phyloP scores from a whole-genome alignment of 2,888 invertebrate genomes.

The Heteropelma amictum region DNA sequence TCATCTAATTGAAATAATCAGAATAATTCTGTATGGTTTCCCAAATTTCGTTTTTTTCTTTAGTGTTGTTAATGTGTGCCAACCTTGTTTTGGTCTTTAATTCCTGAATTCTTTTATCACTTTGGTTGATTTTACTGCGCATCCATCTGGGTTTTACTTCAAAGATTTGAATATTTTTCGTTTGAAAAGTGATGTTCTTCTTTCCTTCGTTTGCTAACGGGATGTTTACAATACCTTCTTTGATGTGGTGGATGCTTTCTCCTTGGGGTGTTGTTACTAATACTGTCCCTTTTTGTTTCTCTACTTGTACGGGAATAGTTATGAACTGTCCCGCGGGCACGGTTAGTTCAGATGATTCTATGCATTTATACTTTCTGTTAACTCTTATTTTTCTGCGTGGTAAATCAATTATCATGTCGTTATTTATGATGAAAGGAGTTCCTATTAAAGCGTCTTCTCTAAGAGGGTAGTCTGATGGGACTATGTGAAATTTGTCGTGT shows the following conservation, averaged over 20 bases:
- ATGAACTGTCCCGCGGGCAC: slow-evolving; percentile 32
- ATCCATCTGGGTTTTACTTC: slow-evolving; percentile 13
- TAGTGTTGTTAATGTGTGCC: slow-evolving; percentile 4
- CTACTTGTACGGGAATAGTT: slow-evolving; percentile 24
- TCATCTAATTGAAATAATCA: slow-evolving; percentile 34
- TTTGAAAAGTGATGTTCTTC: slow-evolving; percentile 25
- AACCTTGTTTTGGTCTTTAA: slow-evolving; percentile 6
- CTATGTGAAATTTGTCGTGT: slow-evolving; percentile 38
- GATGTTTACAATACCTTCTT: slow-evolving; percentile 28
- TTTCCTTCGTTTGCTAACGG: slow-evolving; percentile 39
- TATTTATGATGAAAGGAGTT: slow-evolving; percentile 37
- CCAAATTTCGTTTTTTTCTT: slow-evolving; percentile 27
- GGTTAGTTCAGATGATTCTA: slow-evolving; percentile 30
- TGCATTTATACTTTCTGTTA: slow-evolving; percentile 3
- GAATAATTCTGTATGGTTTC: slow-evolving; percentile 31
- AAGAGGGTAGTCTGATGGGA: slow-evolving; percentile 34
- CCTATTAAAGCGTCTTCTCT: slow-evolving; percentile 32
- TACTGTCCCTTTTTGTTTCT: slow-evolving; percentile 28
- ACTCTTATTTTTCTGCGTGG: slow-evolving; percentile 28
- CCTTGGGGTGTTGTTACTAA: slow-evolving; percentile 35
- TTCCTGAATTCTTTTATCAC: slow-evolving; percentile 15
- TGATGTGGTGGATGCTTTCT: slow-evolving; percentile 38
- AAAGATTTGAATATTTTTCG: slow-evolving; percentile 25
- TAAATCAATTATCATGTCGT: slow-evolving; percentile 30
- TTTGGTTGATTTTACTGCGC: slow-evolving; percentile 24